Evolutionary conservation across 2,888 invertebrate genomes (phyloP), one percentile per base, ranked within the genome.

Genomic region (Ormia ochracea): DNA sequence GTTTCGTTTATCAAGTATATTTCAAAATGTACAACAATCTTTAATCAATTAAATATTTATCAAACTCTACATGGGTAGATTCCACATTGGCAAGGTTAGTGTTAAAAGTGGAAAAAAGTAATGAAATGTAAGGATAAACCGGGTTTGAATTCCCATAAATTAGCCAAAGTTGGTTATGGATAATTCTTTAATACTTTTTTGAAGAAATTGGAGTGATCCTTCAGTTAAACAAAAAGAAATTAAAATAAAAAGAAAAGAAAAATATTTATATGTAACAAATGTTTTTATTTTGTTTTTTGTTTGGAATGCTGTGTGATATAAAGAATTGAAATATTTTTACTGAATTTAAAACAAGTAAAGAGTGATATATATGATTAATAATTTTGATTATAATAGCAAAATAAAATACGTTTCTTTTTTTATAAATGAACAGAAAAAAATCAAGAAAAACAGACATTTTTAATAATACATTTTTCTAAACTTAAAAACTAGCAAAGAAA

Each of bases 301-400:
- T 79, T 82, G 83, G 83, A 83, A 83, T 83, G 83, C 83, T 83
- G 80, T 78, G 74, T 79, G 52, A 43, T 72, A 48, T 76, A 78
- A 80, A 70, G 69, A 79, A 68, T 66, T 79, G 63, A 10, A 31
- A 17, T 63, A n/a, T 61, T 41, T 54, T 54, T 14, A 65, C 21
- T n/a, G n/a, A n/a, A n/a, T 76, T 45, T 61, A 12, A 36, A 54
- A 21, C 65, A 70, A 66, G 52, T n/a, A n/a, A n/a, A 74, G 52
- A 65, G 58, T 33, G 52, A 43, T 48, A 43, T 54, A 76, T 41
- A 54, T 54, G 38, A 33, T 38, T 48, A 14, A 66, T 33, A 50
- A 52, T 59, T 69, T 69, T 68, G 43, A 58, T 56, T 72, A 36
- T 21, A 65, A 75, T 70, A 76, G 72, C 70, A 70, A 80, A 76